Conservation (phyloP, 2,113 vertebrate species). For the Dicrurus megarhynchus region DNA sequence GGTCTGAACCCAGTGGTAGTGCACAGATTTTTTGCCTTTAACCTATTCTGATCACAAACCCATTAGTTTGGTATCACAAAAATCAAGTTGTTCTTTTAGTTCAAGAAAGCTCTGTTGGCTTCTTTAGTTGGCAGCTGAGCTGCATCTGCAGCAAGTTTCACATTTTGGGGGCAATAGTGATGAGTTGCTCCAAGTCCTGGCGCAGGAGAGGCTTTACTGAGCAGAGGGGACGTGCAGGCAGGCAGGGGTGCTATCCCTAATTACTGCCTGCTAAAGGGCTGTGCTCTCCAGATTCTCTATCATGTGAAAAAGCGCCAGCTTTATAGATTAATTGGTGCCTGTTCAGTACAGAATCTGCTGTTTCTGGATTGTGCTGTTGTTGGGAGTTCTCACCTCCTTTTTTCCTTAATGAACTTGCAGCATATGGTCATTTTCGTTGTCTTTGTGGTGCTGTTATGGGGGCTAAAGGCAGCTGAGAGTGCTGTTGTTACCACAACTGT, state of each 20-base stretch:
- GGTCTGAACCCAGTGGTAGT: fast-evolving
- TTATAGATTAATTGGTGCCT: background rate
- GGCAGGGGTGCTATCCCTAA: background rate
- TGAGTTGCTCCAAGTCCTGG: background rate
- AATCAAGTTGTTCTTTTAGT: background rate
- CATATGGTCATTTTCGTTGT: conserved; percentile 11
- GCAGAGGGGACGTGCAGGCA: background rate
- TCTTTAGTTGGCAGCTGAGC: background rate
- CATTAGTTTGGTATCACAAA: background rate
- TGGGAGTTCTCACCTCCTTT: background rate
- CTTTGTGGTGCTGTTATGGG: conserved; percentile 15
- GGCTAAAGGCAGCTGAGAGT: conserved; percentile 43
- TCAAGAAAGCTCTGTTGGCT: background rate
- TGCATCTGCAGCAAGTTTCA: background rate
- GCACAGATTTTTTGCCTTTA: background rate
- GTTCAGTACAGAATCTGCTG: background rate
- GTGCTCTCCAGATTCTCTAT: background rate
- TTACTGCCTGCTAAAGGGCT: background rate
- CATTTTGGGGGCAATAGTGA: background rate
- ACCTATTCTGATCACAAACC: background rate
- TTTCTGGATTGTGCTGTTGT: background rate
- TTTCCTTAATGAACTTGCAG: conserved; percentile 44
- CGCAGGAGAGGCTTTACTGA: background rate
- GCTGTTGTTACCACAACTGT: conserved; percentile 13
- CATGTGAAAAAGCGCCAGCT: fast-evolving